Conservation (phyloP, 1,140 invertebrate species). For the Lamellibrachia luymesi region DNA sequence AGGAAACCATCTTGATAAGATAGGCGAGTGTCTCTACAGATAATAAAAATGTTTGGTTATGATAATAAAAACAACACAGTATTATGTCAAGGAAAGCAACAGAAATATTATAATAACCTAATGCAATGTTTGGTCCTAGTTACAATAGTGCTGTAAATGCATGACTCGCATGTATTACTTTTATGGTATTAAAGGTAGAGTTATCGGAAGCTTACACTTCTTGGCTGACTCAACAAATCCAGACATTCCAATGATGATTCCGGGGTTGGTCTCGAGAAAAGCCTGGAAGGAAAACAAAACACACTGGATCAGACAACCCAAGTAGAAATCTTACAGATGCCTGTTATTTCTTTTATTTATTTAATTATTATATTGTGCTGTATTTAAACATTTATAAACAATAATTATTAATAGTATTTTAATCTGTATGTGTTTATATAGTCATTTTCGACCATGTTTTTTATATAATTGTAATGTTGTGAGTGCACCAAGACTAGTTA, state of each 20-base stretch:
- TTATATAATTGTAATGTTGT: not conserved
- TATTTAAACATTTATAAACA: not conserved
- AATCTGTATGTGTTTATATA: not conserved
- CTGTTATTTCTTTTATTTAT: no score
- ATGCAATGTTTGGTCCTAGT: no score
- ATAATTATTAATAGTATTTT: not conserved
- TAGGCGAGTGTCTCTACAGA: no score
- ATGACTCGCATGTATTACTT: no score
- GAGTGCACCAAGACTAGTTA: constrained; percentile 27
- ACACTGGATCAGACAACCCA: not conserved
- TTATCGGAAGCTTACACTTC: not conserved
- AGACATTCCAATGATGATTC: not conserved
- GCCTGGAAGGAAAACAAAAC: constrained; percentile 28
- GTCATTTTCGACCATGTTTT: not conserved
- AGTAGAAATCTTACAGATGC: not conserved
- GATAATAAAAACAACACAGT: no score
- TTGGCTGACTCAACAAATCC: constrained; percentile 14
- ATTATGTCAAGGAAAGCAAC: no score
- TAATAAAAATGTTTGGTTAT: no score
- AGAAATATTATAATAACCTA: no score
- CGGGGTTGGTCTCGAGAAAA: not conserved
- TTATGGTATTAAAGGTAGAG: no score
- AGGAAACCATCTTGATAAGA: no score
- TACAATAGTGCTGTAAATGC: no score
- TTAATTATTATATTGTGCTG: no score